Base-by-base conservation (phyloP, 2,797 vertebrate genomes). In the Hydrolagus colliei region DNA sequence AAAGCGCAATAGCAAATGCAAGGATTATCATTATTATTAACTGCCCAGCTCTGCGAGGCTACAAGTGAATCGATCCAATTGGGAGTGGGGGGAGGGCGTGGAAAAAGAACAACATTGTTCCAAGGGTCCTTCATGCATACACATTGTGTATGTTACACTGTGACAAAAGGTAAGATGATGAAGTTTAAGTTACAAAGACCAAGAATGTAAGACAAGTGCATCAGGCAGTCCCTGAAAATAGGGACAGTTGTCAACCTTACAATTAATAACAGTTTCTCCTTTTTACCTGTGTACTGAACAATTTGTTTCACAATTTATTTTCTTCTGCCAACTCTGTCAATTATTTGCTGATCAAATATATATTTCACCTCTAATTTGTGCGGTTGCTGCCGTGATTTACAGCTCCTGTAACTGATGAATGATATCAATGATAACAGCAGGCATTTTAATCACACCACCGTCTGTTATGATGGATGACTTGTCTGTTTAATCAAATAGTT, bases 361-460 rank as follows among this genome's bases (percentile, higher is more conserved):
- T 71, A 84, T 71, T 84, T 82, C 62, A 68, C 32, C 41, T 1
- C 27, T 68, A 71, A 84, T 84, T 79, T 84, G 79, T 84, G 65
- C 65, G 27, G 88, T 88, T 87, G 75, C 32, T 86, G 67, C 71
- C 65, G 67, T 92, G 87, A 89, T 90, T 89, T 87, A 61, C 85
- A 88, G 89, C 86, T 86, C 86, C 77, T 91, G 89, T 89, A 88
- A 89, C 88, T 92, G 92, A 91, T 88, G 82, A 86, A 91, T 89
- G 85, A 88, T 86, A 71, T 72, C 68, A 11, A 79, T 91, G 89
- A 92, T 91, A 92, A 89, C 76, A 89, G 86, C 87, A 85, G 90
- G 89, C 88, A 87, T 91, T 94, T 93, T 92, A 92, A 93, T 93
- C 89, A 90, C 86, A 79, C 9, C 86, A 67, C 9, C 86, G 20